A percentile compares a stretch with the other conserved stretches of the same genome.
These are phyloP conservation scores for Malurus elegans DNA, from an alignment of 2,113 vertebrate species.

Conservation along the genomic window DNA sequence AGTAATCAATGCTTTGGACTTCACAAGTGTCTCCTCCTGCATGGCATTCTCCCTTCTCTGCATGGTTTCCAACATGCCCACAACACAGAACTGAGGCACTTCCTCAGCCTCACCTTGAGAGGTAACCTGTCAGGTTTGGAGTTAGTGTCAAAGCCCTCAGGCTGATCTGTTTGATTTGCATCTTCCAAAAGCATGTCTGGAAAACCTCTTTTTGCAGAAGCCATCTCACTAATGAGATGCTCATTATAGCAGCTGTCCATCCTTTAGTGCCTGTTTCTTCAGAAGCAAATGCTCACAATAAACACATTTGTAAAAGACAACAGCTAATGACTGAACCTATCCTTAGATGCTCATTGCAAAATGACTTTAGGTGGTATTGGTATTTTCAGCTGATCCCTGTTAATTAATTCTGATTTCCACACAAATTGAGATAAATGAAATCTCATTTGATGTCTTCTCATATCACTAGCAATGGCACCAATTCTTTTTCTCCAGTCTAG, in stretches of 20 bases:
- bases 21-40: neutral
- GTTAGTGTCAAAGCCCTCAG: neutral
- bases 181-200: neutral
- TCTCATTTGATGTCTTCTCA: neutral
- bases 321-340: neutral
- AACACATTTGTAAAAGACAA: neutral
- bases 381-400: neutral
- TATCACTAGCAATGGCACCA: neutral
- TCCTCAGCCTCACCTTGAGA: accelerated
- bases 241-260: neutral
- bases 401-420: neutral
- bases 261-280: neutral
- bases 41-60: neutral
- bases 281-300: neutral
- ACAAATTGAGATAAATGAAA: neutral
- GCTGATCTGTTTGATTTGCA: neutral
- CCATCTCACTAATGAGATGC: neutral
- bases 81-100: neutral
- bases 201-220: neutral
- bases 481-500: neutral
- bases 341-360: neutral
- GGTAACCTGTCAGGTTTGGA: neutral
- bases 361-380: neutral
- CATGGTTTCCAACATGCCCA: neutral
- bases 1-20: neutral